Evolutionary conservation across 2,888 invertebrate species (phyloP).

Genomic region (Cylloceria caligata): DNA sequence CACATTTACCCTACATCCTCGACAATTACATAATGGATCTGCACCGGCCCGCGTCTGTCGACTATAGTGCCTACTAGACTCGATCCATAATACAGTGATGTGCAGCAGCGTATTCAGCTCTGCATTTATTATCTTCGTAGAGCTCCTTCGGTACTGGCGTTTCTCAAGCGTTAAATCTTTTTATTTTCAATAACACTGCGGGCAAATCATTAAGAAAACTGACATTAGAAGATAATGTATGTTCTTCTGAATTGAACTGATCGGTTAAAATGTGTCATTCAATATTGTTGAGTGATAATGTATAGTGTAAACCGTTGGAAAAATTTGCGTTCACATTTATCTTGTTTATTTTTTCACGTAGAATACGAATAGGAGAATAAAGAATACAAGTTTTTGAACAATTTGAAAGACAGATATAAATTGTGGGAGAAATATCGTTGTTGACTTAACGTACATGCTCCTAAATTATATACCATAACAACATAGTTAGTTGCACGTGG

Average conservation of each 20-base stretch:
- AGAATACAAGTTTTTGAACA: no score
- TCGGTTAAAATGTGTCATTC: no score
- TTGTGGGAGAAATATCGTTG: background rate
- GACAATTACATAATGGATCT: conserved; percentile 81
- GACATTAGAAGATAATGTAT: no score
- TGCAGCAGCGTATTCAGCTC: conserved; percentile 1
- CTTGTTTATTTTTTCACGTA: no score
- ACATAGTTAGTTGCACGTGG: background rate
- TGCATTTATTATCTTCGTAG: conserved; percentile 24
- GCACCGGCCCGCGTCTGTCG: conserved; percentile 66
- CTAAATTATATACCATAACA: background rate
- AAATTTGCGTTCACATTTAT: no score
- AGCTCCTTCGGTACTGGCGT: background rate
- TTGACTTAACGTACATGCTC: background rate
- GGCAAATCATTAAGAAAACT: background rate
- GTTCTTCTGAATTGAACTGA: no score
- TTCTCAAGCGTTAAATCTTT: background rate
- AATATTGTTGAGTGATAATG: no score
- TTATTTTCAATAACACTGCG: background rate
- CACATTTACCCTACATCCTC: conserved; percentile 83
- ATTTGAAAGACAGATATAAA: no score
- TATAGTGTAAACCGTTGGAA: no score
- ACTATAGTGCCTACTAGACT: conserved; percentile 48
- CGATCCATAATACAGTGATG: conserved; percentile 33
- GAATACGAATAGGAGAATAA: no score